These are phyloP conservation scores for Drosophila kanapiae DNA, from an alignment of 1,140 invertebrate genomes.

Conservation along the genomic window DNA sequence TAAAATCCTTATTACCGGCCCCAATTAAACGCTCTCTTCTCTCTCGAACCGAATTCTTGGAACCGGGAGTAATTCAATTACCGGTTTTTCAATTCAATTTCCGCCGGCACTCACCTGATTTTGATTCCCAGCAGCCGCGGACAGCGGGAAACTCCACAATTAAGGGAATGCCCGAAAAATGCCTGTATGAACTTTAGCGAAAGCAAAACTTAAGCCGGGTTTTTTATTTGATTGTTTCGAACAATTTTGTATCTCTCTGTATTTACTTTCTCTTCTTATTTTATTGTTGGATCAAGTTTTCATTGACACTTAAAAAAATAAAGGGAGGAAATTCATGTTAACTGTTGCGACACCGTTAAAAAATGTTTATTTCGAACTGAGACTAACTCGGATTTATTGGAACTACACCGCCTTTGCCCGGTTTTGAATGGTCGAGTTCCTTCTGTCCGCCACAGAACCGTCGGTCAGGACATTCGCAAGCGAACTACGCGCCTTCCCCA, in stretches of 20 bases:
- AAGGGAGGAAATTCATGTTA: neutral
- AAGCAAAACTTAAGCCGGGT: too few species aligned
- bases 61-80: constrained; percentile 26
- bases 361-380: neutral
- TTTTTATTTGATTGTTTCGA: neutral
- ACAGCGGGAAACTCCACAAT: neutral
- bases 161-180: neutral
- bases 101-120: constrained; percentile 33
- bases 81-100: constrained; percentile 32
- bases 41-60: neutral
- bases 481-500: constrained; percentile 63
- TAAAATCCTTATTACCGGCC: neutral
- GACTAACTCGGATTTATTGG: constrained; percentile 2
- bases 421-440: neutral
- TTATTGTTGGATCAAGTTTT: neutral
- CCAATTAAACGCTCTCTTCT: constrained; percentile 23
- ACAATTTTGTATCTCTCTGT: too few species aligned
- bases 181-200: neutral
- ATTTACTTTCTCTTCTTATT: neutral
- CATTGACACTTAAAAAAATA: neutral
- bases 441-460: constrained; percentile 62
- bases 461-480: constrained; percentile 72
- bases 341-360: neutral
- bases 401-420: neutral
- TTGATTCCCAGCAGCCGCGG: neutral